A percentile compares a stretch with the other conserved stretches of the same genome.
Evolutionary conservation across 2,888 invertebrate genomes (phyloP).

Genomic region (Cynaeus angustus): DNA sequence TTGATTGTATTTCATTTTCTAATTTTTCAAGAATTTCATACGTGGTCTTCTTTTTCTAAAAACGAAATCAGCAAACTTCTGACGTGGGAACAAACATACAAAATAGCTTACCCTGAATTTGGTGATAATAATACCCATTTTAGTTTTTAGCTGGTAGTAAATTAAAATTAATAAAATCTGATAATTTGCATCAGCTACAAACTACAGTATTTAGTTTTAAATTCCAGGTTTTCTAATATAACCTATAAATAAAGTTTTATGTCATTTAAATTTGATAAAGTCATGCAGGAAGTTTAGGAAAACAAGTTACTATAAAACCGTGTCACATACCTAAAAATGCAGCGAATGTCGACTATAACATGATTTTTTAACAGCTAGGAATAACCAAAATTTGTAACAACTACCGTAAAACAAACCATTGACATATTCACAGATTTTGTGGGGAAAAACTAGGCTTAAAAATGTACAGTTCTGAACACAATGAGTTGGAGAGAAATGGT

Average conservation of each 20-base stretch:
- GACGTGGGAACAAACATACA: not conserved
- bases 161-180: conserved; percentile 9
- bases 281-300: conserved; percentile 35
- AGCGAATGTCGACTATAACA: conserved; percentile 17
- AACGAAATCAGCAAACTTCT: not conserved
- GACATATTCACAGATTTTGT: conserved; percentile 22
- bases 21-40: conserved; percentile 79
- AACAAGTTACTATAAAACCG: not conserved
- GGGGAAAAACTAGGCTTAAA: not conserved
- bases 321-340: conserved; percentile 13
- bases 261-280: conserved; percentile 32
- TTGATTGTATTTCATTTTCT: conserved; percentile 85
- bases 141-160: conserved; percentile 2
- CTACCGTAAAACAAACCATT: not conserved
- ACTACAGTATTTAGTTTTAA: conserved; percentile 14
- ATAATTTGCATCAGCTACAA: conserved; percentile 6
- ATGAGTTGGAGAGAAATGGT: not conserved
- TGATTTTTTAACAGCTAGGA: not conserved
- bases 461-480: not conserved
- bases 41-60: conserved; percentile 75
- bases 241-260: conserved; percentile 32
- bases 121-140: conserved; percentile 80
- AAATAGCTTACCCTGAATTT: conserved; percentile 79
- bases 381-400: conserved; percentile 25
- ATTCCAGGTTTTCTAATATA: conserved; percentile 17